phyloP scores from a whole-genome alignment of 2,888 invertebrate species.

The Pardosa pseudoannulata region DNA sequence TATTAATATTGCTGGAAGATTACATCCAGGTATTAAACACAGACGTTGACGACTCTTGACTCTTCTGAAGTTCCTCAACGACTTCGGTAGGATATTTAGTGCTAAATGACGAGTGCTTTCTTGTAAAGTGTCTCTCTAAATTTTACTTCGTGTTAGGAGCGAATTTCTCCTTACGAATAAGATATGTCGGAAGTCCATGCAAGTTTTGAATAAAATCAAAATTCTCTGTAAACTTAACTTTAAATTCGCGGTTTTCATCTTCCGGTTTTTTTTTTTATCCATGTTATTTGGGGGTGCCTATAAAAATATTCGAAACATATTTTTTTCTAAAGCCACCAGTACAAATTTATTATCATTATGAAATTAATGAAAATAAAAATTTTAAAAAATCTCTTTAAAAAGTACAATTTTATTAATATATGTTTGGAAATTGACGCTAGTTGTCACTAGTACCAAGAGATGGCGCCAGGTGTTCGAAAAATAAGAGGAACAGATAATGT shows the following conservation, averaged over 20 bases:
- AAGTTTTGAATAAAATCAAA: not conserved
- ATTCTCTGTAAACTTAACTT: not conserved
- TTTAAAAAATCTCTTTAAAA: too few species aligned
- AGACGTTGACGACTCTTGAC: constrained; percentile 22
- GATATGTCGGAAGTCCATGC: constrained; percentile 18
- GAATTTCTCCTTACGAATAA: constrained; percentile 24
- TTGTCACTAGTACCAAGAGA: too few species aligned
- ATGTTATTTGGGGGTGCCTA: too few species aligned
- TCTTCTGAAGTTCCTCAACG: constrained; percentile 42
- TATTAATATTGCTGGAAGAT: constrained; percentile 34
- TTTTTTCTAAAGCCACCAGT: too few species aligned
- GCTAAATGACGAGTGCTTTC: constrained; percentile 18
- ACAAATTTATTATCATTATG: too few species aligned
- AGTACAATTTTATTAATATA: too few species aligned
- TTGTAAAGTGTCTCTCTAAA: constrained; percentile 30
- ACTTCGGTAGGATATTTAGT: constrained; percentile 32
- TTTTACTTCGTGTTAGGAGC: constrained; percentile 26
- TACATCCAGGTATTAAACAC: constrained; percentile 38
- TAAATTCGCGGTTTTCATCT: too few species aligned
- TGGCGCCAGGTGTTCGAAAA: too few species aligned
- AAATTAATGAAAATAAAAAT: too few species aligned
- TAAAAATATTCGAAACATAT: too few species aligned
- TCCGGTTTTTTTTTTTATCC: not conserved
- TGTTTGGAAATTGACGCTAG: too few species aligned
- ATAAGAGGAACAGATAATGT: too few species aligned